Evolutionary conservation across 2,797 vertebrate species (phyloP), one percentile per base, ranked within the genome.

Genomic region (Enteromius mattozi): DNA sequence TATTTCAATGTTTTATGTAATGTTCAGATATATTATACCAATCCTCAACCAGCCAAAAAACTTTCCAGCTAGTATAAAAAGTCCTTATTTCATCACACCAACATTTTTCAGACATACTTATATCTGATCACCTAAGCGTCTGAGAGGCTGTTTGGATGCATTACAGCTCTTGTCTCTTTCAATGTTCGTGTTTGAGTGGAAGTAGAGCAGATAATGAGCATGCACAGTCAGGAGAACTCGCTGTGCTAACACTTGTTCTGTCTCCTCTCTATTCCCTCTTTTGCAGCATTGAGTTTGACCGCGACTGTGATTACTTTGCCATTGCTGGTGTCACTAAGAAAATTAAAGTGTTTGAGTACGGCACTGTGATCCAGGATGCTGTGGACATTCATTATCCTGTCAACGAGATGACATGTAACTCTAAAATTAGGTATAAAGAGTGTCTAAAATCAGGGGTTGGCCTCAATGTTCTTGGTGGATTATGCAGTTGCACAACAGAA

Each of bases 391-490:
- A 99, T 92, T 99, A 99, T 91, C 98, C 98, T 13, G 97, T 99
- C 89, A 99, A 99, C 76, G 98, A 99, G 95, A 99, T 99, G 98
- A 99, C 98, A 74, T 99, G 98, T 93, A 99, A 99, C 96, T 99
- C 98, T 86, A 99, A 99, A 97, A 99, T 99, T 96, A 99, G 98
- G 98, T 99, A 92, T 49, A 63, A 71, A 42, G 74, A 24, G 24
- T 45, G 54, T 77, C 17, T 71, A 37, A 63, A 61, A 72, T 49
- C 66, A 63, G 21, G 9, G 75, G 82, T 56, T 79, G 54, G 80
- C 49, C 45, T 21, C 2, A 47, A 59, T 78, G 79, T 78, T 47
- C 35, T 77, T 47, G 13, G 19, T 63, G n/a, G 42, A 30, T 80
- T 72, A 40, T 61, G 27, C 66, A 49, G 14, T 19, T 7, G 54